These are phyloP conservation scores for Dryas iulia DNA, from an alignment of 1,140 invertebrate genomes.

Conservation along the genomic window DNA sequence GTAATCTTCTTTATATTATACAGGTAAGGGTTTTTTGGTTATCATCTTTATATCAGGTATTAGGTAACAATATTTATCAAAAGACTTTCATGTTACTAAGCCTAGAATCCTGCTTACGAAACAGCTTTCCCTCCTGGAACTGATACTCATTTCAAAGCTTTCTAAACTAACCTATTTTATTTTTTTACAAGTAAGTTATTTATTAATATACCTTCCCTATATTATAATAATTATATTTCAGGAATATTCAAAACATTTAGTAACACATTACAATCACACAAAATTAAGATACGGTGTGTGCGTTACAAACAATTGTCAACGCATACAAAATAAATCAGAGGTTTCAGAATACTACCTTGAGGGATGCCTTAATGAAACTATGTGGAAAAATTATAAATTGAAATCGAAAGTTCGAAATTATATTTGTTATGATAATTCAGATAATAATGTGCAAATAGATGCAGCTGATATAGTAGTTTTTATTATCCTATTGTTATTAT, in stretches of 20 bases:
- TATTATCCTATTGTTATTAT: conserved; percentile 28
- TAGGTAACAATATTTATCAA: too few relatives aligned
- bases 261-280: conserved; percentile 48
- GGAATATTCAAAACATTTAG: conserved; percentile 46
- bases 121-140: too few relatives aligned
- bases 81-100: too few relatives aligned
- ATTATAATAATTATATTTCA: conserved; percentile 35
- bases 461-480: conserved; percentile 32
- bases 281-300: conserved; percentile 46
- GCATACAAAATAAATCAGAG: conserved; percentile 32
- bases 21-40: too few relatives aligned
- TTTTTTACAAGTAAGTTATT: too few relatives aligned
- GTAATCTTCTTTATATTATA: conserved; percentile 30
- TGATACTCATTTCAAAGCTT: too few relatives aligned
- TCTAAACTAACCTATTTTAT: too few relatives aligned
- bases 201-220: too few relatives aligned
- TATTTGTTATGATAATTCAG: conserved; percentile 26
- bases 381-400: conserved; percentile 23
- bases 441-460: conserved; percentile 29
- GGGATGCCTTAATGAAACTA: conserved; percentile 31
- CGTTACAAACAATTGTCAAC: conserved; percentile 41
- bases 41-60: too few relatives aligned
- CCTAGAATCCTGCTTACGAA: too few relatives aligned
- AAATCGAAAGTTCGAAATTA: conserved; percentile 33
- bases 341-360: conserved; percentile 23